Base-by-base conservation (phyloP, 2,888 invertebrate species). In the Lithophane socia region DNA sequence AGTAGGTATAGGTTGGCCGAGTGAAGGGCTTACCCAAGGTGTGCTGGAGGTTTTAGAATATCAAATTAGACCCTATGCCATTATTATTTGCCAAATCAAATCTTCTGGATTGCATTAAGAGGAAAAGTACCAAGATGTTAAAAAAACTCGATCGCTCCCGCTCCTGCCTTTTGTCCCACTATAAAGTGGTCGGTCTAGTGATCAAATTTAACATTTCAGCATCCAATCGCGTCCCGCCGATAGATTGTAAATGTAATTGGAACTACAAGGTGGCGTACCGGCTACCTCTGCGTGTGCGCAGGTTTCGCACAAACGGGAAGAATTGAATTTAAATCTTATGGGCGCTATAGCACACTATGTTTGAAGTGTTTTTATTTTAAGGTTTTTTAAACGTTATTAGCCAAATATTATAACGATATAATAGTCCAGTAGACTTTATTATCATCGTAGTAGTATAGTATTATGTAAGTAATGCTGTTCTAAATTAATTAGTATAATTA, bases 241-340 rank as follows among this genome's bases (percentile, higher is more conserved):
- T 90, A 92, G 91, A 92, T 93, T 93, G 93, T 92, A 82, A 81
- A 72, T 79, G 89, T 93, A 92, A 93, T 93, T 93, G 92, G 89
- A 89, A 86, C 88, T 90, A 88, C 88, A 80, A 77, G 73, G 77
- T 82, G 84, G 75, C 75, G 73, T 66, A 82, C 78, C 73, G 72
- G 77, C 75, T 78, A 78, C 87, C 79, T 81, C 79, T 83, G 84
- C 78, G 64, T 68, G 24, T 21, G 73, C 74, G 81, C 79, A 79
- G 44, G n/a, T 69, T 64, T 58, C 2, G 5, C 42, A 29, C 47
- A 77, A 78, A 49, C 18, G 44, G 58, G 24, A 58, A 54, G 9
- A 63, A 72, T 74, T 72, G 47, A 54, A 75, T 66, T 74, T 54
- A 58, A 72, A 52, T 63, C 21, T 56, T 63, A 37, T 42, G 18